phyloP scores from a whole-genome alignment of 2,888 invertebrate genomes.

The Rhagonycha lutea region DNA sequence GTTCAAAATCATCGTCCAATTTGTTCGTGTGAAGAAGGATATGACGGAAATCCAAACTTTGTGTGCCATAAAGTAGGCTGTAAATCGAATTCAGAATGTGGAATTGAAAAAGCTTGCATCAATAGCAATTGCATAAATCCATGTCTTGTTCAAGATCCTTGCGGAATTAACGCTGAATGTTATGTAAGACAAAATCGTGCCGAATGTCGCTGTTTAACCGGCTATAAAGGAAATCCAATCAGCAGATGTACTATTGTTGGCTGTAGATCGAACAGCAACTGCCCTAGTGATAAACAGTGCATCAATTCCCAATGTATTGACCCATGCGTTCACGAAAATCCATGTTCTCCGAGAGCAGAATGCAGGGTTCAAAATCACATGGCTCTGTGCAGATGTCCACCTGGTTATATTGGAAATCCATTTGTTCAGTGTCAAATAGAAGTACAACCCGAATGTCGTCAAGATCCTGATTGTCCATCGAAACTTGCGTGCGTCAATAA shows the following conservation, averaged over 20 bases:
- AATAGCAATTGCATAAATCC: constrained; percentile 87
- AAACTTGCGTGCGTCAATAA: constrained; percentile 79
- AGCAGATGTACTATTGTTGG: constrained; percentile 78
- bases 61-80: constrained; percentile 82
- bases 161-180: constrained; percentile 84
- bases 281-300: constrained; percentile 83
- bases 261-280: constrained; percentile 85
- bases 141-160: constrained; percentile 78
- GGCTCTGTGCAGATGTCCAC: constrained; percentile 82
- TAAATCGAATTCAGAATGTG: constrained; percentile 81
- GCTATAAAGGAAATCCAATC: constrained; percentile 79
- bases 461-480: constrained; percentile 82
- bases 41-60: constrained; percentile 84
- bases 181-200: constrained; percentile 73
- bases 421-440: constrained; percentile 79
- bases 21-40: constrained; percentile 83
- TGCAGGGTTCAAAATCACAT: constrained; percentile 83
- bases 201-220: constrained; percentile 79
- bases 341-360: constrained; percentile 77
- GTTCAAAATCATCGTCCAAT: constrained; percentile 83
- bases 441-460: constrained; percentile 74
- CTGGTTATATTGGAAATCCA: constrained; percentile 77
- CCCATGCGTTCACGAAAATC: constrained; percentile 78
- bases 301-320: constrained; percentile 84
- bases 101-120: constrained; percentile 79